phyloP scores from a whole-genome alignment of 2,113 vertebrate genomes.

The Columba janthina region DNA sequence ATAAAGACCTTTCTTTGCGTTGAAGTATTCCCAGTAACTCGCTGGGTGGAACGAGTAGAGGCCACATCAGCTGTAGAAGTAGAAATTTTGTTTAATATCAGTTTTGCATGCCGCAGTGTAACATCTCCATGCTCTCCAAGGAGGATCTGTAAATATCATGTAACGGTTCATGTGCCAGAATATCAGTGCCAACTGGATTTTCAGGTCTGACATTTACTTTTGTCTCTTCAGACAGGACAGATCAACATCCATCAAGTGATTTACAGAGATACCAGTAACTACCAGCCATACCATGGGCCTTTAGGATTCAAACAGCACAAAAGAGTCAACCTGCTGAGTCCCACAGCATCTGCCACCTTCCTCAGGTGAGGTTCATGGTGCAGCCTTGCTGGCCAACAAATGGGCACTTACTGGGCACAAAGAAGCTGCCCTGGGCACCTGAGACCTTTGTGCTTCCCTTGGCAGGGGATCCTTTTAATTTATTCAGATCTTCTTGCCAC shows the following conservation, averaged over 20 bases:
- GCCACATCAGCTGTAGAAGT: neutral
- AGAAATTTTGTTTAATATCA: neutral
- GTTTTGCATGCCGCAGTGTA: neutral
- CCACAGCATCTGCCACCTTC: constrained; percentile 2
- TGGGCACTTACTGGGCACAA: neutral
- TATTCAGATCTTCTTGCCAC: neutral
- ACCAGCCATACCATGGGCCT: constrained; percentile 61
- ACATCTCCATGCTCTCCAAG: neutral
- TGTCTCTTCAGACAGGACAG: constrained; percentile 29
- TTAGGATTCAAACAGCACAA: constrained; percentile 51
- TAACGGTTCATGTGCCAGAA: neutral
- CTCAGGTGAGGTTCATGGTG: neutral
- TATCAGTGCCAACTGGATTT: neutral
- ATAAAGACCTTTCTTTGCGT: neutral
- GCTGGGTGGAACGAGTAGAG: neutral
- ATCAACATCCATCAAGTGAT: constrained; percentile 38
- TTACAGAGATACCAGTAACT: constrained; percentile 46
- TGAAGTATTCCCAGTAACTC: neutral
- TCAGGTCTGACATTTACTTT: neutral
- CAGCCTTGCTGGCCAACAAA: neutral
- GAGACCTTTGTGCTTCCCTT: neutral
- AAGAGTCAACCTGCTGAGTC: constrained; percentile 9
- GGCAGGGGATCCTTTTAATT: neutral
- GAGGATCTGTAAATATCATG: neutral
- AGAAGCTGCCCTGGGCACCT: neutral